Evolutionary conservation across 2,113 vertebrate genomes (phyloP).

Genomic region (Scopus umbretta): DNA sequence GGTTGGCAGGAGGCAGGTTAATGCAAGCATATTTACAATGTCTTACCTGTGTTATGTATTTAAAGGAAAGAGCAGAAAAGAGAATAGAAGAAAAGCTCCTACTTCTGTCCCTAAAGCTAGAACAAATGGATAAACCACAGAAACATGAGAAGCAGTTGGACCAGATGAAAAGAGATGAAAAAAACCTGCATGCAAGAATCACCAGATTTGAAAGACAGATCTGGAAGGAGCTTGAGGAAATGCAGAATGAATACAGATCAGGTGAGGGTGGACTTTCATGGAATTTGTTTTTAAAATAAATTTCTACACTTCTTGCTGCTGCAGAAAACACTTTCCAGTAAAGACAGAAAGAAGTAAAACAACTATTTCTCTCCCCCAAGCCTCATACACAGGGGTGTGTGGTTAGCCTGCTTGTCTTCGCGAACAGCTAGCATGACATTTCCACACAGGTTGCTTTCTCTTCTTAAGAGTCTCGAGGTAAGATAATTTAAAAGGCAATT

Average conservation of each 20-base stretch:
- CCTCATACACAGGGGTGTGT: rapidly evolving
- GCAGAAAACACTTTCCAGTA: not conserved
- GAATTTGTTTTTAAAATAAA: not conserved
- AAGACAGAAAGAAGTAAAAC: not conserved
- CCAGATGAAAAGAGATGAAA: conserved; percentile 63
- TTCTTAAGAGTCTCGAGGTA: not conserved
- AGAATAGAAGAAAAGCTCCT: conserved; percentile 61
- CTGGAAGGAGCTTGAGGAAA: conserved; percentile 76
- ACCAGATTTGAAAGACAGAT: conserved; percentile 72
- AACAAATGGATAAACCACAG: conserved; percentile 55
- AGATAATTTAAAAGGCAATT: not conserved
- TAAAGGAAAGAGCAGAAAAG: conserved; percentile 69
- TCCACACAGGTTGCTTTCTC: too few species aligned
- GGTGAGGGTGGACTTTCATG: conserved; percentile 54
- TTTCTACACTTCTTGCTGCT: not conserved
- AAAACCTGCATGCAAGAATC: conserved; percentile 69
- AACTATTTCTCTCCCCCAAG: not conserved
- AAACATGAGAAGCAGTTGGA: conserved; percentile 42
- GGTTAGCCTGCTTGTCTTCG: not conserved
- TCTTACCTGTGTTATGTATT: not conserved
- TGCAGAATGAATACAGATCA: conserved; percentile 78
- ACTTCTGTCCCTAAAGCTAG: conserved; percentile 63
- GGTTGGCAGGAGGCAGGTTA: not conserved
- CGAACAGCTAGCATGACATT: not conserved
- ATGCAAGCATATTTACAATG: rapidly evolving